Conservation (phyloP, 2,797 vertebrate species). For the Gambelia wislizenii region DNA sequence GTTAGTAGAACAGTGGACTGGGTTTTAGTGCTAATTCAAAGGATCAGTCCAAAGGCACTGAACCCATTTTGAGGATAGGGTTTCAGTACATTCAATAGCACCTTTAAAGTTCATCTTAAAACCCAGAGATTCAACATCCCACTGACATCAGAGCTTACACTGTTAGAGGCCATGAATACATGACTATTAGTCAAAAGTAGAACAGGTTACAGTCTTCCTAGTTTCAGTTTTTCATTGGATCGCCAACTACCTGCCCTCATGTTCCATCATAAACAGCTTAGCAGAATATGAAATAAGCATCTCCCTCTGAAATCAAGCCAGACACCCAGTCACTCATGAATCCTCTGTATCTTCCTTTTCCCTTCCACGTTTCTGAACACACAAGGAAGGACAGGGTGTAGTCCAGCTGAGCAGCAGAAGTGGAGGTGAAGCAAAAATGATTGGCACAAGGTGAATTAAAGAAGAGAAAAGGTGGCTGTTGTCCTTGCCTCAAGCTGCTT, state of each 20-base stretch:
- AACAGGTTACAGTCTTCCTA: background rate
- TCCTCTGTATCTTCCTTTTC: background rate
- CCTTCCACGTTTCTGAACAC: background rate
- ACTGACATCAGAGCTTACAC: no score
- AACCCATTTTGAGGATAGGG: no score
- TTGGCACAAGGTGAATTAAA: background rate
- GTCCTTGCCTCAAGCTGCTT: constrained; percentile 82
- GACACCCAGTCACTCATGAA: background rate
- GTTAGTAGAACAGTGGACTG: no score
- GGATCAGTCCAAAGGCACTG: no score
- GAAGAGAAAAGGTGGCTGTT: background rate
- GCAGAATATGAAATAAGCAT: background rate
- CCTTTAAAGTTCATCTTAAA: no score
- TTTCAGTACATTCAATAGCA: no score
- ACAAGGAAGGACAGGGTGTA: background rate
- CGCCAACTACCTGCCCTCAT: no score
- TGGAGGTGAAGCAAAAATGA: background rate
- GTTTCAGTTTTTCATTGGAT: background rate
- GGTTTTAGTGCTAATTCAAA: no score
- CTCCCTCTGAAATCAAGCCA: background rate
- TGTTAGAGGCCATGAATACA: background rate
- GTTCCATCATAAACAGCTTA: background rate
- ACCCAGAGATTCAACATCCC: no score
- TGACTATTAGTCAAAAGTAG: background rate
- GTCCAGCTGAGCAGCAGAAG: background rate